Evolutionary conservation across 2,113 vertebrate species (phyloP).

Genomic region (Heterocephalus glaber): DNA sequence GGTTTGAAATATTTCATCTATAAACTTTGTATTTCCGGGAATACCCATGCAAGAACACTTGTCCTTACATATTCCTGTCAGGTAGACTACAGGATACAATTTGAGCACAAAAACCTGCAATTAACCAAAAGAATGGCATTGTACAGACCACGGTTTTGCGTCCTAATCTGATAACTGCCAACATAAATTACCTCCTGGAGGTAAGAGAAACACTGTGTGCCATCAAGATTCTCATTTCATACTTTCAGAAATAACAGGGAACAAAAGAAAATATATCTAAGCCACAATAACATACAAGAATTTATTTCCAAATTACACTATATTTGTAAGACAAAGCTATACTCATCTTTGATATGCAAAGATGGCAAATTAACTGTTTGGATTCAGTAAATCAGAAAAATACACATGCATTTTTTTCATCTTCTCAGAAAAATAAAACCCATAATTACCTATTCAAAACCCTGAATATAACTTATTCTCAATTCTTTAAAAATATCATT

Average conservation of each 20-base stretch:
- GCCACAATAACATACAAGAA: neutral
- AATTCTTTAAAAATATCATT: neutral
- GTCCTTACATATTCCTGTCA: conserved; percentile 50
- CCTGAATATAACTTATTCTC: neutral
- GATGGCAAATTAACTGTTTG: conserved; percentile 33
- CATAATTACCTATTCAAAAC: conserved; percentile 47
- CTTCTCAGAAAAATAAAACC: conserved; percentile 54
- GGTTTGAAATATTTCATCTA: conserved; percentile 54
- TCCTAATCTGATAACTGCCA: conserved; percentile 51
- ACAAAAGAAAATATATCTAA: conserved; percentile 20
- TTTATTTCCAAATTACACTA: conserved; percentile 31
- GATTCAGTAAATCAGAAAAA: conserved; percentile 52
- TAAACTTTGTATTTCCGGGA: neutral
- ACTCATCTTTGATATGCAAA: conserved; percentile 41
- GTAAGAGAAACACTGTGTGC: neutral
- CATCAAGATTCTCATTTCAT: neutral
- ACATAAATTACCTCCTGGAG: conserved; percentile 18
- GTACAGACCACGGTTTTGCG: neutral
- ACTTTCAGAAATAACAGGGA: conserved; percentile 47
- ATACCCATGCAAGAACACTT: neutral
- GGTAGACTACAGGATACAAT: neutral
- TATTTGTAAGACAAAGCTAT: neutral
- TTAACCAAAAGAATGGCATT: conserved; percentile 44
- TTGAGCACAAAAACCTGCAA: conserved; percentile 42
- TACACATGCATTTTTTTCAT: neutral